Conservation (phyloP, 2,113 vertebrate genomes). For the Nothobranchius kuhntae region DNA sequence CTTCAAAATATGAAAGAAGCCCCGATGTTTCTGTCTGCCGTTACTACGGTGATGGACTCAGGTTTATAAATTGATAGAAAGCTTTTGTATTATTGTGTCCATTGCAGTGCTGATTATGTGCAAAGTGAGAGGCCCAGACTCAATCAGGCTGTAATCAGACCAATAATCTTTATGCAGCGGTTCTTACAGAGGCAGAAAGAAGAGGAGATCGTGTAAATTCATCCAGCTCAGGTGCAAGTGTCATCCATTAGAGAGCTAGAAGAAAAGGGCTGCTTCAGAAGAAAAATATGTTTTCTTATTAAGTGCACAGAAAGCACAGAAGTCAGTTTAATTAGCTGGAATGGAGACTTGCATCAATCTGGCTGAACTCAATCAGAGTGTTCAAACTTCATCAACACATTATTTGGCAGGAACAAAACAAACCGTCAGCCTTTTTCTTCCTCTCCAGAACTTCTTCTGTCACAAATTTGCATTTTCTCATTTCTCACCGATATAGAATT, state of each 20-base stretch:
- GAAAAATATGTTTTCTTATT: conserved; percentile 36
- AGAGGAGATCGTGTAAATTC: conserved; percentile 14
- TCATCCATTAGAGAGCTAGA: conserved; percentile 49
- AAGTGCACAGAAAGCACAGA: conserved; percentile 42
- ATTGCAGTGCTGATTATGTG: conserved; percentile 36
- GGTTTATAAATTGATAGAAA: conserved; percentile 62
- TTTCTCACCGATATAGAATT: conserved; percentile 12
- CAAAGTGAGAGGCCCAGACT: conserved; percentile 27
- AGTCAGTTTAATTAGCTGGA: conserved; percentile 48
- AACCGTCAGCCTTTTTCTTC: conserved; percentile 1
- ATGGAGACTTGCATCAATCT: conserved; percentile 49
- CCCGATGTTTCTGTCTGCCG: conserved; percentile 30
- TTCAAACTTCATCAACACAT: conserved; percentile 42
- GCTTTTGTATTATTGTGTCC: conserved; percentile 65
- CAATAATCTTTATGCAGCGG: conserved; percentile 26
- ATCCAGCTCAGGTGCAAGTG: conserved; percentile 28
- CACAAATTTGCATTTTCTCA: neutral
- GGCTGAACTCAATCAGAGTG: conserved; percentile 49
- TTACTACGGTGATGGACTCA: conserved; percentile 37
- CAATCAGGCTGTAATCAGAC: conserved; percentile 44
- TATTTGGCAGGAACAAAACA: conserved; percentile 27
- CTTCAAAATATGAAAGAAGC: conserved; percentile 10
- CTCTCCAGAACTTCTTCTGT: neutral
- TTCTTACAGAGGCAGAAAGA: conserved; percentile 24
- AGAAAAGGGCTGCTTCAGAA: conserved; percentile 18